These are phyloP conservation scores for Tetropium fuscum DNA, from an alignment of 2,888 invertebrate genomes.

Conservation along the genomic window DNA sequence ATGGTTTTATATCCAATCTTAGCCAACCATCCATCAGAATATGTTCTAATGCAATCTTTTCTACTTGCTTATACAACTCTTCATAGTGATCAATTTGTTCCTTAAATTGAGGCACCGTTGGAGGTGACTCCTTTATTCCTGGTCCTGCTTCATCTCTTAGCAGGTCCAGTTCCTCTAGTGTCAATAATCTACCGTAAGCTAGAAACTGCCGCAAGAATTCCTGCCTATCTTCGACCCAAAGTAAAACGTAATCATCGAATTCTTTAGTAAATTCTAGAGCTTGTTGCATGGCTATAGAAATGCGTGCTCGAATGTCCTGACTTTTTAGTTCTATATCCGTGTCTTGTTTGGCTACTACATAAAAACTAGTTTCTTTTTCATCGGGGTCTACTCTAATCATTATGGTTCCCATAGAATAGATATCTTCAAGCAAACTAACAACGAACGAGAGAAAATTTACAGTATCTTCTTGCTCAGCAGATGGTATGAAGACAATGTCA, in stretches of 20 bases:
- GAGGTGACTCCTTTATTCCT: conserved; percentile 68
- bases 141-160: conserved; percentile 56
- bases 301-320: conserved; percentile 60
- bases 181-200: conserved; percentile 80
- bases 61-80: conserved; percentile 80
- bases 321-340: conserved; percentile 62
- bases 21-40: conserved; percentile 82
- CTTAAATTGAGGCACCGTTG: conserved; percentile 80
- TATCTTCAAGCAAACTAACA: conserved; percentile 79
- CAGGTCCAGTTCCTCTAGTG: conserved; percentile 77
- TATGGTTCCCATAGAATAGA: conserved; percentile 79
- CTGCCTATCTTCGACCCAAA: conserved; percentile 86
- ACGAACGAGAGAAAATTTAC: conserved; percentile 78
- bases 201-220: conserved; percentile 83
- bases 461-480: conserved; percentile 75
- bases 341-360: conserved; percentile 72
- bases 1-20: conserved; percentile 79
- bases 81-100: conserved; percentile 87
- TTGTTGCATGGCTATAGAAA: conserved; percentile 59
- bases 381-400: conserved; percentile 74
- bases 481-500: conserved; percentile 79
- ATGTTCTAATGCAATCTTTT: conserved; percentile 73
- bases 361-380: conserved; percentile 61
- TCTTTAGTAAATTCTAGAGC: conserved; percentile 64
- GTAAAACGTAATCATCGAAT: conserved; percentile 78